A percentile compares a stretch with the other conserved stretches of the same genome.
These are phyloP conservation scores for Pempheris klunzingeri DNA, from an alignment of 2,797 vertebrate genomes.

Conservation along the genomic window DNA sequence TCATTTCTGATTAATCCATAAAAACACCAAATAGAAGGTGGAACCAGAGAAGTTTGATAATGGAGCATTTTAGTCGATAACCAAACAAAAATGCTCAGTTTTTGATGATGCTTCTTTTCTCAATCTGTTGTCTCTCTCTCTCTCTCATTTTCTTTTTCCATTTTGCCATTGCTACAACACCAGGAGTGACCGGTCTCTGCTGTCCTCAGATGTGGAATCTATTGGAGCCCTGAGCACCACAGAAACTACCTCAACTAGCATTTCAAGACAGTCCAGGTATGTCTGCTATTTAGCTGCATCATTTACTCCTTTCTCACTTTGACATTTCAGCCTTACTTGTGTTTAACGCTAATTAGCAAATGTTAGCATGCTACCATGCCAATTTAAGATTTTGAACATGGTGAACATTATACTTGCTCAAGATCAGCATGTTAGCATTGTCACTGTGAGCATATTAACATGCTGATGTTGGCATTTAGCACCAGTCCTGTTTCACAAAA, in stretches of 20 bases:
- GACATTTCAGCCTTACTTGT: neutral
- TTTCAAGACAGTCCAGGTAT: constrained; percentile 95
- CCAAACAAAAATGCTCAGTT: too few relatives aligned
- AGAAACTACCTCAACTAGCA: constrained; percentile 99
- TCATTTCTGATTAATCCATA: neutral
- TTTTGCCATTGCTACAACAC: constrained; percentile 58
- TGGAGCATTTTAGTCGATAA: too few relatives aligned
- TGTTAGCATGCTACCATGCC: neutral
- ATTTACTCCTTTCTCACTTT: neutral
- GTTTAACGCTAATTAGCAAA: neutral
- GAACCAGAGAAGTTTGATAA: neutral
- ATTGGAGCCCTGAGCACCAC: constrained; percentile 93
- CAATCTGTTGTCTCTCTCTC: neutral
- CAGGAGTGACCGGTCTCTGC: constrained; percentile 90
- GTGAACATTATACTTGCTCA: neutral
- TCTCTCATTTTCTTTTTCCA: neutral
- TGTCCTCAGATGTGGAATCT: constrained; percentile 95
- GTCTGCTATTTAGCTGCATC: neutral
- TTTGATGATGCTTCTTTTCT: too few relatives aligned
- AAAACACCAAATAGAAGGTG: too few relatives aligned
- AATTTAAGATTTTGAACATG: neutral
- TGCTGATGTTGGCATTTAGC: neutral
- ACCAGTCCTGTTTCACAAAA: neutral
- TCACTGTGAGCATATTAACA: neutral
- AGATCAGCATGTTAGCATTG: neutral